Evolutionary conservation across 2,888 invertebrate species (phyloP).

Genomic region (Ommatoiulus sabulosus): DNA sequence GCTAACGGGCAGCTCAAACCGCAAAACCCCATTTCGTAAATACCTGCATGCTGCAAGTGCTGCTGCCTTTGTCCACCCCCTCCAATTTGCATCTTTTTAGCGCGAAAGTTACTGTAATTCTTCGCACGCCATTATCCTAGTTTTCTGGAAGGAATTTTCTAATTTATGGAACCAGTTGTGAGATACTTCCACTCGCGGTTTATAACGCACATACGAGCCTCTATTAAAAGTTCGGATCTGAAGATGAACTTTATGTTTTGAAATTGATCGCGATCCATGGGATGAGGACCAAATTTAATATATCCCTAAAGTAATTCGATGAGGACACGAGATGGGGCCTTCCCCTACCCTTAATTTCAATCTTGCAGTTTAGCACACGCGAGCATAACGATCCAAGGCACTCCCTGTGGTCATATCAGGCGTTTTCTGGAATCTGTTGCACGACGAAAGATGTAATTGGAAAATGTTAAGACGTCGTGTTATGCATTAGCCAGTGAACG

Average conservation of each 20-base stretch:
- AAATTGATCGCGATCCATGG: neutral
- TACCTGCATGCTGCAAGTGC: too few species aligned
- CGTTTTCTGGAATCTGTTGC: neutral
- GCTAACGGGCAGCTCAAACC: conserved; percentile 16
- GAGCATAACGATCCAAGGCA: neutral
- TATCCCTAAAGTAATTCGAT: neutral
- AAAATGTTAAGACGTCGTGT: neutral
- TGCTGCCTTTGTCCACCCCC: neutral
- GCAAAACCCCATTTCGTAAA: neutral
- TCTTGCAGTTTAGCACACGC: neutral
- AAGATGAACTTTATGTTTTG: neutral
- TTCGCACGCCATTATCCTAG: neutral
- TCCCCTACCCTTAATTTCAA: neutral
- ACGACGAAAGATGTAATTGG: neutral
- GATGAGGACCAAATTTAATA: conserved; percentile 6
- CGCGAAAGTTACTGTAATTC: neutral
- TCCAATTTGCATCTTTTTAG: neutral
- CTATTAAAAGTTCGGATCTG: neutral
- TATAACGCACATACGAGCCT: neutral
- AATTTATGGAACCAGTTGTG: neutral
- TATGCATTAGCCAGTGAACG: neutral
- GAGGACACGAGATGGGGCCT: neutral
- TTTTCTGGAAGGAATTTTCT: neutral
- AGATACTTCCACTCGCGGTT: neutral
- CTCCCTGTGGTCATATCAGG: conserved; percentile 2